phyloP scores from a whole-genome alignment of 1,140 invertebrate genomes.

The Danaus melanippus region DNA sequence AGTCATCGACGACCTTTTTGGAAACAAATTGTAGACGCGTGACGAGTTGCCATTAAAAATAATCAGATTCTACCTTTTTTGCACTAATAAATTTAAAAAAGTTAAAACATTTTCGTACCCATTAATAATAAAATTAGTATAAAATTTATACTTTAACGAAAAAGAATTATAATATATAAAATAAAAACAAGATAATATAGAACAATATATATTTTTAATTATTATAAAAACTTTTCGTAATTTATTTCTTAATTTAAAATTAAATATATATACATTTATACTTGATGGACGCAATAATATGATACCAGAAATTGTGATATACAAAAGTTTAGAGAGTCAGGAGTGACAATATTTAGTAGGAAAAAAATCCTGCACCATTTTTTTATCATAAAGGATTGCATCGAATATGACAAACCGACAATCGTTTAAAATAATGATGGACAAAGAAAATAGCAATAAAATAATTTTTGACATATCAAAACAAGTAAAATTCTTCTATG shows the following conservation, averaged over 20 bases:
- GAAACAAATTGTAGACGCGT: slow-evolving; percentile 69
- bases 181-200: too few relatives aligned
- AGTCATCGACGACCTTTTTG: slow-evolving; percentile 68
- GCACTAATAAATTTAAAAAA: slow-evolving; percentile 12
- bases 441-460: slow-evolving; percentile 28
- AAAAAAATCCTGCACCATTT: too few relatives aligned
- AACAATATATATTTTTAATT: too few relatives aligned
- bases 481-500: slow-evolving; percentile 57
- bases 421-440: slow-evolving; percentile 17
- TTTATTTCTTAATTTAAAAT: too few relatives aligned
- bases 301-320: too few relatives aligned
- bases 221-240: too few relatives aligned
- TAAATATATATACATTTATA: too few relatives aligned
- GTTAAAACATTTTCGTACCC: not conserved
- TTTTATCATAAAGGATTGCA: not conserved
- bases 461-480: slow-evolving; percentile 56
- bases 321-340: too few relatives aligned
- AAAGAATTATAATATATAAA: too few relatives aligned
- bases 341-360: too few relatives aligned
- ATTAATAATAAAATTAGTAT: slow-evolving; percentile 1
- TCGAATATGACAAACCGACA: slow-evolving; percentile 18
- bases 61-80: slow-evolving; percentile 17
- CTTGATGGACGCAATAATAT: too few relatives aligned
- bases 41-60: slow-evolving; percentile 40
- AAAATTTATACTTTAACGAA: too few relatives aligned